Conservation (phyloP, 2,797 vertebrate species). For the Notoglanidium macrostoma region DNA sequence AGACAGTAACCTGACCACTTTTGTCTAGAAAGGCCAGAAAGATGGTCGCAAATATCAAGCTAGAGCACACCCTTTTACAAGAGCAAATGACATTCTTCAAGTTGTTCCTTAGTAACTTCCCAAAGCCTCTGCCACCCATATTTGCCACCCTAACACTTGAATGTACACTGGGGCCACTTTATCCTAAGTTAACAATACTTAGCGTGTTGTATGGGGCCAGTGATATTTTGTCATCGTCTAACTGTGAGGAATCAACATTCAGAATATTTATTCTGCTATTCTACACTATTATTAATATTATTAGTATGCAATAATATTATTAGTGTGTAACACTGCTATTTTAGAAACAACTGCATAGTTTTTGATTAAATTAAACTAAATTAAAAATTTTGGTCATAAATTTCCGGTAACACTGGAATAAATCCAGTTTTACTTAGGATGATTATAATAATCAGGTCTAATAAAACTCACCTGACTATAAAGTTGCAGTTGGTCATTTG, state of each 20-base stretch:
- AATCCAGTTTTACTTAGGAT: not conserved
- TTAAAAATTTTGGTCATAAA: no score
- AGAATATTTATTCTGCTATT: constrained; percentile 17
- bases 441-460: not conserved
- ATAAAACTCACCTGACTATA: constrained; percentile 72
- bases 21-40: constrained; percentile 64
- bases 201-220: constrained; percentile 10
- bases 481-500: constrained; percentile 75
- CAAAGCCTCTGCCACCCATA: constrained; percentile 40
- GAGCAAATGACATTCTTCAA: constrained; percentile 59
- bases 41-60: constrained; percentile 61
- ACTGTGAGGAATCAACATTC: not conserved
- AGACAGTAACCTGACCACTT: constrained; percentile 37
- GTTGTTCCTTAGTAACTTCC: constrained; percentile 67
- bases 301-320: no score
- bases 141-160: constrained; percentile 40
- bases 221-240: constrained; percentile 6
- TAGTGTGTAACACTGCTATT: not conserved
- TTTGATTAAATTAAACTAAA: not conserved
- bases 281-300: constrained; percentile 8
- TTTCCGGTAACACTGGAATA: no score
- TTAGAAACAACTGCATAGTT: not conserved
- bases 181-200: constrained; percentile 24
- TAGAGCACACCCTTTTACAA: constrained; percentile 46
- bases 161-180: constrained; percentile 39